A percentile compares a stretch with the other conserved stretches of the same genome.
These are phyloP conservation scores for Catocala nupta DNA, from an alignment of 2,888 invertebrate genomes.

Conservation along the genomic window DNA sequence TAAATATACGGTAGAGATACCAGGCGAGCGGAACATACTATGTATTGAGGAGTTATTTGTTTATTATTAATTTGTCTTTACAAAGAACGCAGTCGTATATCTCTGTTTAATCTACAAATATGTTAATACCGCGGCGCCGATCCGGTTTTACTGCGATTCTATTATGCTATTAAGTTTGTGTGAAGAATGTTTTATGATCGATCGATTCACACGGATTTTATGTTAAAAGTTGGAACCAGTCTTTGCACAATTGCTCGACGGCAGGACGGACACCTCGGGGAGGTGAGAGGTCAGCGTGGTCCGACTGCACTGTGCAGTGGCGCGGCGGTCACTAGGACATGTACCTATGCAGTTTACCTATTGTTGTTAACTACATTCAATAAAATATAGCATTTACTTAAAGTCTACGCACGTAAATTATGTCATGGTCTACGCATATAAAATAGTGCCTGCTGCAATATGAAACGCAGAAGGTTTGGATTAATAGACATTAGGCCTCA, in stretches of 20 bases:
- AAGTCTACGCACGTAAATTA: conserved; percentile 21
- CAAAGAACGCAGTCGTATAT: conserved; percentile 41
- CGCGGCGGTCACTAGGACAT: conserved; percentile 53
- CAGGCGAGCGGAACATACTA: conserved; percentile 59
- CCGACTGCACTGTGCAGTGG: conserved; percentile 47
- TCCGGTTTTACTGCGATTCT: conserved; percentile 63
- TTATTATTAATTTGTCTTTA: conserved; percentile 17
- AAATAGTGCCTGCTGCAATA: not conserved
- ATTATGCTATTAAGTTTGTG: conserved; percentile 49
- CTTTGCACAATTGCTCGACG: conserved; percentile 72
- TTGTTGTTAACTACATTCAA: conserved; percentile 46
- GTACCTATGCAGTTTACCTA: conserved; percentile 50
- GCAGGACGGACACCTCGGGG: conserved; percentile 57
- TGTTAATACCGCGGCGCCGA: conserved; percentile 50
- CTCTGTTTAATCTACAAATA: conserved; percentile 46
- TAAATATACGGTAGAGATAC: conserved; percentile 39
- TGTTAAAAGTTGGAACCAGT: conserved; percentile 63
- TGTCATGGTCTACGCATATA: conserved; percentile 26
- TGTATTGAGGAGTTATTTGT: conserved; percentile 44
- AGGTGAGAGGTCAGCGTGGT: conserved; percentile 74
- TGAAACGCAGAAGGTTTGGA: not conserved
- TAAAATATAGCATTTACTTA: conserved; percentile 20
- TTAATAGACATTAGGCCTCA: not conserved
- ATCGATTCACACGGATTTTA: conserved; percentile 69
- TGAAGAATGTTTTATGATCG: conserved; percentile 57